These are phyloP conservation scores for Helogale parvula DNA, from an alignment of 2,113 vertebrate genomes.

Conservation along the genomic window DNA sequence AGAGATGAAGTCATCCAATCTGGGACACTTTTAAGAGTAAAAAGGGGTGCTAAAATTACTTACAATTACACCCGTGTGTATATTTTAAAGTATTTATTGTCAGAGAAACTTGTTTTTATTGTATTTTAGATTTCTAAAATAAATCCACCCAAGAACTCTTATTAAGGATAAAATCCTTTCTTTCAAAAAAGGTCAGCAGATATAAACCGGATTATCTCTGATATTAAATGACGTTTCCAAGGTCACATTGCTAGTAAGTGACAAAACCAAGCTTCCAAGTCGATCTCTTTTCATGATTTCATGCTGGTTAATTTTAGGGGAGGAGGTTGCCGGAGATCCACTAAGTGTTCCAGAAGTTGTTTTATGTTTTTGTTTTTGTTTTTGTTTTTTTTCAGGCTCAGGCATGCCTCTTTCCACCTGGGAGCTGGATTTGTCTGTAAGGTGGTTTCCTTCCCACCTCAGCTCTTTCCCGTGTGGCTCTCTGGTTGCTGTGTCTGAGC, in stretches of 20 bases:
- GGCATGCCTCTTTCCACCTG: neutral
- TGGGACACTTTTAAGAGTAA: constrained; percentile 25
- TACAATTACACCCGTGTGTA: neutral
- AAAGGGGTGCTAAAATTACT: constrained; percentile 20
- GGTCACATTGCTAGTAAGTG: neutral
- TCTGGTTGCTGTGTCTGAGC: too few relatives aligned
- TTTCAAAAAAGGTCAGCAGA: neutral
- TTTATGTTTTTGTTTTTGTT: neutral
- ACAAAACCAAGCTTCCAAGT: neutral
- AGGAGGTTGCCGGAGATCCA: neutral
- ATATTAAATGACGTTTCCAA: neutral
- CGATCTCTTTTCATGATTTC: neutral
- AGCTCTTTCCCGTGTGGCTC: neutral
- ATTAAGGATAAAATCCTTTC: neutral
- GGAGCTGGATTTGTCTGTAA: neutral
- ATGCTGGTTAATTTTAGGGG: neutral
- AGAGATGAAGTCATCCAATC: neutral
- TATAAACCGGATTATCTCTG: neutral
- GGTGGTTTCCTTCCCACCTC: neutral
- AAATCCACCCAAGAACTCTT: neutral
- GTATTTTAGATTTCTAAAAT: neutral
- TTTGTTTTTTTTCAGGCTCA: neutral
- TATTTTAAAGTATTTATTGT: constrained; percentile 33
- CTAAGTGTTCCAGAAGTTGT: neutral
- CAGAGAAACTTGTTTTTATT: constrained; percentile 15